Conservation (phyloP, 2,888 invertebrate genomes). For the Zonitis immaculata region DNA sequence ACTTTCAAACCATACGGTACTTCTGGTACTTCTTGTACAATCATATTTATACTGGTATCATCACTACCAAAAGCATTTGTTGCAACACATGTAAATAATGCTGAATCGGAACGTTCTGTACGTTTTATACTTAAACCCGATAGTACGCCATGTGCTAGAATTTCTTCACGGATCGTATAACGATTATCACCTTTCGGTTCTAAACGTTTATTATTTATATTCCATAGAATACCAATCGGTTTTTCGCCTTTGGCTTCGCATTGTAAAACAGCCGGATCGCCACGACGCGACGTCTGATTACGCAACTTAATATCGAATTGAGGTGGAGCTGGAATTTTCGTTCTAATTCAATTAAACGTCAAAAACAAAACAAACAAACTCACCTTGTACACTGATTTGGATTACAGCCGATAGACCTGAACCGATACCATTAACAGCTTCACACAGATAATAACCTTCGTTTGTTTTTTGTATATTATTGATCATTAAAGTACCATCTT, state of each 20-base stretch:
- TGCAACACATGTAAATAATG: slow-evolving; percentile 86
- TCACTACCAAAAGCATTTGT: slow-evolving; percentile 92
- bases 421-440: slow-evolving; percentile 94
- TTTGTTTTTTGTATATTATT: slow-evolving; percentile 89
- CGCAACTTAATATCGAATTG: slow-evolving; percentile 89
- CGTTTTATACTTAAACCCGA: slow-evolving; percentile 86
- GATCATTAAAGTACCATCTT: slow-evolving; percentile 88
- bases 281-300: slow-evolving; percentile 85
- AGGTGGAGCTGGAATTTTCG: slow-evolving; percentile 88
- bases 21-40: slow-evolving; percentile 88
- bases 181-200: slow-evolving; percentile 88
- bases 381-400: slow-evolving; percentile 89
- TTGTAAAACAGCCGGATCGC: slow-evolving; percentile 85
- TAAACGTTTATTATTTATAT: slow-evolving; percentile 88
- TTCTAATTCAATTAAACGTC: too few species aligned
- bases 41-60: slow-evolving; percentile 93
- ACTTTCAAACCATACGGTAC: slow-evolving; percentile 85
- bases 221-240: slow-evolving; percentile 92
- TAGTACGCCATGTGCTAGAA: slow-evolving; percentile 78
- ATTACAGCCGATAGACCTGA: slow-evolving; percentile 93
- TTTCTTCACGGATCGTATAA: slow-evolving; percentile 83
- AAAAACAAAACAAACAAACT: neutral
- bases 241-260: slow-evolving; percentile 93
- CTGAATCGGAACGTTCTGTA: slow-evolving; percentile 84
- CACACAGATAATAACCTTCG: slow-evolving; percentile 92